Evolutionary conservation across 2,113 vertebrate species (phyloP), one percentile per base, ranked within the genome.

Genomic region (Pseudopipra pipra): DNA sequence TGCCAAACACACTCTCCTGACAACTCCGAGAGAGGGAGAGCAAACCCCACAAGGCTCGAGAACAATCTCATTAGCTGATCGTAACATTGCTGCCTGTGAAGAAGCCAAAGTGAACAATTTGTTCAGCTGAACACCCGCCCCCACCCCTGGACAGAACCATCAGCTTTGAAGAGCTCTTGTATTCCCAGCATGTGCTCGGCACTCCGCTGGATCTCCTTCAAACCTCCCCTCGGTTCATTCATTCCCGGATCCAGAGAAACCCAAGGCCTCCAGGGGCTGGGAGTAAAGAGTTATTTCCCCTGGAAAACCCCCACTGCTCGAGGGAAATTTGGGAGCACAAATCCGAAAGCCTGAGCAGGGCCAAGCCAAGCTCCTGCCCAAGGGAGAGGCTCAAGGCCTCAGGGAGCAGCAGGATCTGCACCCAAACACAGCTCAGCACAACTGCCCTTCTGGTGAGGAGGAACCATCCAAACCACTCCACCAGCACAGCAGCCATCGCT

Each of bases 31-130:
- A 49, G 81, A 96, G 90, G 78, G 85, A 55, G 63, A 92, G 67
- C 83, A 85, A 85, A 94, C 81, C 89, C 85, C 88, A 68, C 44
- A 15, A 62, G 90, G 28, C 90, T 85, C 2, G 12, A 76, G 73
- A 71, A 89, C 87, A 71, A 81, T 52, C 95, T 95, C 93, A 88
- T 85, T 62, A 94, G 87, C 93, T 41, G 71, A 75, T 88, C 12
- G 28, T 18, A 95, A 81, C 59, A 72, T 71, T 90, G 59, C 92
- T 95, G 92, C 79, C 83, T 79, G 76, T 5, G 11, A 94, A 94
- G 80, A 73, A 92, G 91, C 89, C 95, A 71, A 95, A 95, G 81
- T 22, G 94, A 97, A 96, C 95, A 83, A 85, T 87, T 95, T 95
- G 83, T 97, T 96, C 89, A 89, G 94, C 87, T 52, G 31, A 94